Percentiles rank a stretch among this genome's conserved stretches.
Conservation (phyloP, 2,797 vertebrate genomes). For the Netta rufina region DNA sequence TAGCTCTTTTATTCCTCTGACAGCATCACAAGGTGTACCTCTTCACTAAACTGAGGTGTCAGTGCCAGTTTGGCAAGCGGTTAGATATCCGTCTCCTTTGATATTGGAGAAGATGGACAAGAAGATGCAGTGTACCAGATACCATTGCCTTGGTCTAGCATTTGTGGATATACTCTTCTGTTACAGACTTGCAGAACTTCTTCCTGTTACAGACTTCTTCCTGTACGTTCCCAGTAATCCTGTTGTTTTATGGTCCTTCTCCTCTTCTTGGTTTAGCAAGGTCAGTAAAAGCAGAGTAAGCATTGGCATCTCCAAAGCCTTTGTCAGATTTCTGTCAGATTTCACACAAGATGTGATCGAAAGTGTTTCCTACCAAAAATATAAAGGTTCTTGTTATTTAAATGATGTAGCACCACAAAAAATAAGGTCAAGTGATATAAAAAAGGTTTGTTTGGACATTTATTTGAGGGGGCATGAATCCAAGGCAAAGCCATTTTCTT, state of each 20-base stretch:
- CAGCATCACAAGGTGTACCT: background rate
- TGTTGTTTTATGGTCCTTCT: background rate
- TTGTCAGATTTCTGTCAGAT: background rate
- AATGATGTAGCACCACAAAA: background rate
- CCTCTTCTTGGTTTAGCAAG: background rate
- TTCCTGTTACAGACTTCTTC: background rate
- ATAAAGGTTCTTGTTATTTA: background rate
- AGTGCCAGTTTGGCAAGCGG: background rate
- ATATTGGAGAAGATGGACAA: background rate
- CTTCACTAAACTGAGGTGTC: background rate
- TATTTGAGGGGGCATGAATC: background rate
- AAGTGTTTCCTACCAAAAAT: background rate
- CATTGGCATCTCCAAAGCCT: background rate
- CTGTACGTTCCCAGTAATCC: background rate
- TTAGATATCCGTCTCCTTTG: background rate
- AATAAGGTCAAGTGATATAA: background rate
- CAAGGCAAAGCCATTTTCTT: background rate
- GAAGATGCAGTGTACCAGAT: background rate
- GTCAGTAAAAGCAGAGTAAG: background rate
- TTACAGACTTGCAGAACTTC: accelerated
- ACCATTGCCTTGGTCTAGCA: background rate
- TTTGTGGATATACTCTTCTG: background rate
- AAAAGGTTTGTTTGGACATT: background rate
- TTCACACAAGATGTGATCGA: background rate
- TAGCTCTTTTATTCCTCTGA: background rate